These are phyloP conservation scores for Vulpes vulpes DNA, from an alignment of 2,113 vertebrate species.

Conservation along the genomic window DNA sequence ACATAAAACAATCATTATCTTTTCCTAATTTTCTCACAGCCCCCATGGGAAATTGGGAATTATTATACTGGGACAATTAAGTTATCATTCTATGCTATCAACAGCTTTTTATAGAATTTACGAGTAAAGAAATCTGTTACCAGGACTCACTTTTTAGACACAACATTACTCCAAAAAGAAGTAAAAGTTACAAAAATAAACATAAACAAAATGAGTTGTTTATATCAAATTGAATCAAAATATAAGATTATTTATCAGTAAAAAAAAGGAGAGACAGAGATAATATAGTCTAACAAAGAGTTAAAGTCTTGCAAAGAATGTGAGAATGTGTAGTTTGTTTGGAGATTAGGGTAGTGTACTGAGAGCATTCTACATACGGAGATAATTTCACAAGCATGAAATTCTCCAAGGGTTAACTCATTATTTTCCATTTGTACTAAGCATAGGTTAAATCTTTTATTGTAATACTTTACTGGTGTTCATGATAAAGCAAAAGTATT, in stretches of 20 bases:
- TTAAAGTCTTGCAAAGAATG: neutral
- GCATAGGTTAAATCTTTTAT: neutral
- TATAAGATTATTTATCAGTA: neutral
- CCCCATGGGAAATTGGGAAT: fast-evolving
- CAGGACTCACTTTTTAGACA: neutral
- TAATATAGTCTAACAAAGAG: neutral
- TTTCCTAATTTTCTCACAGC: neutral
- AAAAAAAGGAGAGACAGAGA: neutral
- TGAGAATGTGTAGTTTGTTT: neutral
- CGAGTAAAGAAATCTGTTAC: neutral
- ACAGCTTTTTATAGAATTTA: neutral
- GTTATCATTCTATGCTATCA: neutral
- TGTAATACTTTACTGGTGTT: neutral
- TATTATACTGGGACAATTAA: neutral
- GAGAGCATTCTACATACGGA: neutral
- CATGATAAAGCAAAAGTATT: slow-evolving; percentile 58
- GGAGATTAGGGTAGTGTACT: neutral
- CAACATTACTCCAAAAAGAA: neutral
- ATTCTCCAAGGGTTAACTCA: neutral
- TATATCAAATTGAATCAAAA: neutral
- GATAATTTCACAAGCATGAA: neutral
- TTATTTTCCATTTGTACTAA: slow-evolving; percentile 30
- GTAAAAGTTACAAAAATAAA: neutral
- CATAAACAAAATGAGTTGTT: neutral
- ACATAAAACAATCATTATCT: neutral